Evolutionary conservation across 2,888 invertebrate genomes (phyloP), one percentile per base, ranked within the genome.

Genomic region (Maniola hyperantus): DNA sequence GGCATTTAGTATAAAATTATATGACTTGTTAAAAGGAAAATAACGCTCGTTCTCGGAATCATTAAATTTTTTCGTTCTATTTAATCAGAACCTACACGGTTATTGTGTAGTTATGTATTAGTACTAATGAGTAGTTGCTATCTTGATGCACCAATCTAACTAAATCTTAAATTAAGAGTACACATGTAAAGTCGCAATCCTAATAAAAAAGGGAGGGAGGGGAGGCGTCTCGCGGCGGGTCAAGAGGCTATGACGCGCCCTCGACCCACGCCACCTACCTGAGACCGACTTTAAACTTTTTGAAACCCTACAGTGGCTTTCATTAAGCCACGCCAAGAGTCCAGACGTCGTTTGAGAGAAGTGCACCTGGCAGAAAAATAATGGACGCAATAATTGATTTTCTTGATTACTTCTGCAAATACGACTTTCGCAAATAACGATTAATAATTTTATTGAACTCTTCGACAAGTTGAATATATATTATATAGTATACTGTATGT

Each of bases 231-330:
- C 76, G 69, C 66, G 66, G 73, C 79, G 72, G 89, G 91, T 91
- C 90, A 91, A 91, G 90, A 75, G 87, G 83, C 81, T 83, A 81
- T 84, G 85, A 85, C 83, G 84, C 73, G 77, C 82, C 73, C 90
- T 91, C 86, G 87, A 90, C 89, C 85, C 79, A 78, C 69, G 75
- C 81, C 81, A 82, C 81, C 83, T 83, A 81, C 81, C 83, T 83
- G 80, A 80, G 80, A 81, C 79, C 79, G 80, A 78, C 82, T 86
- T 89, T 84, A 87, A 87, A 85, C 81, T 82, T 87, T 88, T 87
- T 80, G 81, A 77, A 87, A 87, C 84, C 79, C 78, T 79, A 80
- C 83, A 83, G 82, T 78, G 77, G 79, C 85, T 86, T 88, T 88
- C 84, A 89, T 88, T 87, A 87, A 84, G 76, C 81, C 75, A 79